Conservation (phyloP, 2,797 vertebrate species). For the Fratercula arctica region DNA sequence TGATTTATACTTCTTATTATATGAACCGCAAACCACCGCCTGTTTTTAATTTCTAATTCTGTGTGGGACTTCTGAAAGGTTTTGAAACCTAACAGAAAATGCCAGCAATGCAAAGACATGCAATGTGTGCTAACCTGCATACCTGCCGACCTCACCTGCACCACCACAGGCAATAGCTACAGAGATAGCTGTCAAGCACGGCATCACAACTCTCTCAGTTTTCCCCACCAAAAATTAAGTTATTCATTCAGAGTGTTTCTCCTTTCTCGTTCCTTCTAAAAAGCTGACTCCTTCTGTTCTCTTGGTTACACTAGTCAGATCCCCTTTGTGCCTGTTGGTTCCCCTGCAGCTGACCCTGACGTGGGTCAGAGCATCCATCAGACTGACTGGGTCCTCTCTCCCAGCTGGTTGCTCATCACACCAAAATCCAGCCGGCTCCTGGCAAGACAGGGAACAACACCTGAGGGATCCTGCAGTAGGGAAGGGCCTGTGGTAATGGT, state of each 20-base stretch:
- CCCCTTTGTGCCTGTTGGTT: not conserved
- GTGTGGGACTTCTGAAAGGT: not conserved
- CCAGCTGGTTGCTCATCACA: not conserved
- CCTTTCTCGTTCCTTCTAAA: not conserved
- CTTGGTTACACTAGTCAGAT: not conserved
- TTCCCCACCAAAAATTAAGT: not conserved
- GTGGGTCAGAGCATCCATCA: not conserved
- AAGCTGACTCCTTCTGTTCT: not conserved
- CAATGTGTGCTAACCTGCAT: not conserved
- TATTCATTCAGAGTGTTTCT: not conserved
- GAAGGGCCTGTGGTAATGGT: not conserved
- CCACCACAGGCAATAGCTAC: not conserved
- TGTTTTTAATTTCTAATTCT: not conserved
- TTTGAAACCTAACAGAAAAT: not conserved
- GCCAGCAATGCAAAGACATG: not conserved
- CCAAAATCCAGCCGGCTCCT: not conserved
- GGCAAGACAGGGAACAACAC: accelerated
- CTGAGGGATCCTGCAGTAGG: not conserved
- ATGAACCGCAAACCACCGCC: not conserved
- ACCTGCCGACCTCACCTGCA: not conserved
- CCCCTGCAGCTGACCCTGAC: not conserved
- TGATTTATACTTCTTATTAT: not conserved
- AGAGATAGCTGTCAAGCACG: not conserved
- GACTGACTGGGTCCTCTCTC: not conserved
- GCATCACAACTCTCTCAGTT: not conserved